Evolutionary conservation across 2,113 vertebrate genomes (phyloP), one percentile per base, ranked within the genome.

Genomic region (Oceanites oceanicus): DNA sequence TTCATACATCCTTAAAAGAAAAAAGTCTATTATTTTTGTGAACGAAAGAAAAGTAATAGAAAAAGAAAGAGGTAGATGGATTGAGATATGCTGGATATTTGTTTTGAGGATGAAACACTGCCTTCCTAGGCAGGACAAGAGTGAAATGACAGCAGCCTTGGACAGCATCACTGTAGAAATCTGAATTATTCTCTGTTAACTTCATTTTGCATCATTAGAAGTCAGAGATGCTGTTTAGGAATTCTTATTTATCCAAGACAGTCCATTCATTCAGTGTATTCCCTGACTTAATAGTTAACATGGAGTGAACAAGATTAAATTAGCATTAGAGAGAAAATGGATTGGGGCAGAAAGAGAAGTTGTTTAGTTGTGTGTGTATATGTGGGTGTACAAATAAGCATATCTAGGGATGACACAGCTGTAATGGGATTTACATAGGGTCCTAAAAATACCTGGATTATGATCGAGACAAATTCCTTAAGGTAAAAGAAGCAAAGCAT

Each of bases 161-260:
- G 86, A 66, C 71, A 94, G 74, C 77, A 91, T 81, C 78, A 79
- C 58, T 59, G 42, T 56, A 90, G 59, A 50, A 92, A 94, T 94
- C 26, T 34, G 62, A 45, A 58, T 89, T 73, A 79, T 82, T 84
- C 68, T 81, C 86, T 77, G 22, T 66, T 86, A 86, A 87, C 15
- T 92, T 72, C 7, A 45, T 76, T 91, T 72, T 83, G 38, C 84
- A 77, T 80, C 44, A 73, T 56, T 91, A 59, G 66, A 92, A 94
- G 77, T 73, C 55, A 90, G 65, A 82, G 20, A 58, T 5, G 7
- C 32, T 49, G 29, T 52, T 86, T 74, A 93, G 42, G 50, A 89
- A 90, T 81, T 72, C 45, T 34, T 79, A 11, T 80, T 84, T 71
- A 34, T 78, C 36, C 45, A 73, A 61, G n/a, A 44, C 19, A 74